Evolutionary conservation across 2,797 vertebrate species (phyloP).

Genomic region (Scleropages formosus): DNA sequence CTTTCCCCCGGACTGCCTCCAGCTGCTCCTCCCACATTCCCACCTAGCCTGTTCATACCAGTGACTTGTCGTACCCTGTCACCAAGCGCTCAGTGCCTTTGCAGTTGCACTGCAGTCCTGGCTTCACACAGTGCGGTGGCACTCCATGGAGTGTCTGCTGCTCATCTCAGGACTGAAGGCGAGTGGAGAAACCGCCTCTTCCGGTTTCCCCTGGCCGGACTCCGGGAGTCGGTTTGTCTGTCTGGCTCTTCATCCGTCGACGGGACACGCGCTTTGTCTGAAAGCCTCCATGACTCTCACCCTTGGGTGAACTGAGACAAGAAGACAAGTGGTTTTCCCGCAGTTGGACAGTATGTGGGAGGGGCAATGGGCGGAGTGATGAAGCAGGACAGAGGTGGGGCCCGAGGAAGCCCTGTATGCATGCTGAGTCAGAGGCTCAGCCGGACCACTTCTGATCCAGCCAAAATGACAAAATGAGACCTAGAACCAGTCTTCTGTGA

Average conservation of each 20-base stretch:
- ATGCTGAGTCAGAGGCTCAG: not conserved
- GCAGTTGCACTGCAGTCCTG: not conserved
- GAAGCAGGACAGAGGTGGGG: not conserved
- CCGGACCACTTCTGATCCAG: not conserved
- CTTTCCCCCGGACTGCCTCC: not conserved
- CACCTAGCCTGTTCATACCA: not conserved
- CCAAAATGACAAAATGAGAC: slow-evolving; percentile 14
- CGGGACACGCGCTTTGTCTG: slow-evolving; percentile 8
- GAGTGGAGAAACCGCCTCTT: not conserved
- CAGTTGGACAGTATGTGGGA: not conserved
- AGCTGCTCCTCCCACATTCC: not conserved
- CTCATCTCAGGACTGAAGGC: slow-evolving; percentile 15
- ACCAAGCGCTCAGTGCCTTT: not conserved
- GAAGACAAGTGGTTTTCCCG: not conserved
- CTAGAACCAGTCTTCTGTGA: not conserved
- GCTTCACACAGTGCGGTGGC: not conserved
- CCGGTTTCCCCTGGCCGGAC: too few species aligned
- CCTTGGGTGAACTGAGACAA: slow-evolving; percentile 19
- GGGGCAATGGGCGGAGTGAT: not conserved
- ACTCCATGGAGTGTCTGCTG: slow-evolving; percentile 8
- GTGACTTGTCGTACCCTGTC: not conserved
- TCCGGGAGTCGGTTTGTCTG: not conserved
- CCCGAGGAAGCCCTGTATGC: not conserved
- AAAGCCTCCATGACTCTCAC: slow-evolving; percentile 29
- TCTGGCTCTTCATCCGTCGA: slow-evolving; percentile 11